Conservation (phyloP, 2,888 invertebrate genomes). For the Hydropsyche betteni region DNA sequence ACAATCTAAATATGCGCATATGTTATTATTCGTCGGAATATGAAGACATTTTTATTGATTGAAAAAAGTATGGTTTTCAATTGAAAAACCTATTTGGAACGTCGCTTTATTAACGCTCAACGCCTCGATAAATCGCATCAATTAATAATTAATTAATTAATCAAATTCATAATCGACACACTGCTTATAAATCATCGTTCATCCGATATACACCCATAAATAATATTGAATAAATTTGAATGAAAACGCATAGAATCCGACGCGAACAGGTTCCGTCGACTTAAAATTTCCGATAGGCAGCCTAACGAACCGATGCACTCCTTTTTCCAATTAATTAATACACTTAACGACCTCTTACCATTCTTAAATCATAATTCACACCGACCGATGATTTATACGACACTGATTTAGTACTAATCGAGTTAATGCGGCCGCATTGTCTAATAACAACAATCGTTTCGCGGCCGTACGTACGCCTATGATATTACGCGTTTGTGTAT, state of each 20-base stretch:
- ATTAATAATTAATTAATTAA: conserved; percentile 20
- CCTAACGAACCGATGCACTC: conserved; percentile 7
- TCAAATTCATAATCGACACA: conserved; percentile 7
- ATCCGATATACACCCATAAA: neutral
- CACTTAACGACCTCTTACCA: too few relatives aligned
- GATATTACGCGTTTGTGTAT: neutral
- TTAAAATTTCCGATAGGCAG: neutral
- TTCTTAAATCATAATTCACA: too few relatives aligned
- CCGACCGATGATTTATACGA: too few relatives aligned
- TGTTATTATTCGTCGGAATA: too few relatives aligned
- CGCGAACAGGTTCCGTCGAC: conserved; percentile 3
- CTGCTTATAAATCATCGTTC: conserved; percentile 11
- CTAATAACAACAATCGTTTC: neutral
- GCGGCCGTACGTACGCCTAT: too few relatives aligned
- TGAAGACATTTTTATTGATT: too few relatives aligned
- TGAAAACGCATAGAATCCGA: neutral
- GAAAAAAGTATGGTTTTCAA: too few relatives aligned
- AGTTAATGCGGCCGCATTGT: conserved; percentile 19
- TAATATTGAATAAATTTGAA: conserved; percentile 23
- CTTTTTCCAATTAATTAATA: too few relatives aligned
- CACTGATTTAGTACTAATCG: conserved; percentile 9
- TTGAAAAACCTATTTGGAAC: too few relatives aligned
- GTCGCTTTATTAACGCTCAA: neutral
- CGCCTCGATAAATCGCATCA: conserved; percentile 10
- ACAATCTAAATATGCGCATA: neutral